These are phyloP conservation scores for Nebria brevicollis DNA, from an alignment of 2,888 invertebrate species.

Conservation along the genomic window DNA sequence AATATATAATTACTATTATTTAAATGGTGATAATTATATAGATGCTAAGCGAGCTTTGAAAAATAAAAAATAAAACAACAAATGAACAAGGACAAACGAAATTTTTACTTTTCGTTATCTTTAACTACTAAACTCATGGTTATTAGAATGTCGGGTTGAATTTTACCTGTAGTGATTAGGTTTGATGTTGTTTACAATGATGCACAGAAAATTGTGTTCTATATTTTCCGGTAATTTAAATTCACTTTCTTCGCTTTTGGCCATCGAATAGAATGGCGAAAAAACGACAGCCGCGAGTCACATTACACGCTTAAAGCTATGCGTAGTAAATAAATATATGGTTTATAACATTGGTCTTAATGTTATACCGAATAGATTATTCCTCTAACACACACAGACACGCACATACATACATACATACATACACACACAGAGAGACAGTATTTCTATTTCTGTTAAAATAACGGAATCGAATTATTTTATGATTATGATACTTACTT, in stretches of 20 bases:
- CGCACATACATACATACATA: too few species aligned
- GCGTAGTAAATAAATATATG: too few species aligned
- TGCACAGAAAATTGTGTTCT: background rate
- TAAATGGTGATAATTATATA: background rate
- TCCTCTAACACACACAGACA: too few species aligned
- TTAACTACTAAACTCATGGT: background rate
- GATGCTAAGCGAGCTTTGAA: background rate
- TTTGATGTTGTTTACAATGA: background rate
- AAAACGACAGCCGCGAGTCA: background rate
- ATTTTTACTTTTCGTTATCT: background rate
- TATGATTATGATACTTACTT: too few species aligned
- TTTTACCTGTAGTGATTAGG: background rate
- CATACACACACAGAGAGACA: too few species aligned
- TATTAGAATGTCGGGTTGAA: background rate
- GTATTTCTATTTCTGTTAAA: too few species aligned
- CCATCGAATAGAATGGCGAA: background rate
- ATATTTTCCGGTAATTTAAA: background rate
- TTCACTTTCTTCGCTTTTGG: background rate
- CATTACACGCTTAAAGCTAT: background rate
- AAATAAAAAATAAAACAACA: background rate
- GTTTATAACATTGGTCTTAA: too few species aligned
- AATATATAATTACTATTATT: constrained; percentile 1
- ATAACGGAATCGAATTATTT: too few species aligned
- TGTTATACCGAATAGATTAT: too few species aligned
- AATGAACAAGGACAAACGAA: background rate